phyloP scores from a whole-genome alignment of 1,140 invertebrate species.

The Fopius arisanus region DNA sequence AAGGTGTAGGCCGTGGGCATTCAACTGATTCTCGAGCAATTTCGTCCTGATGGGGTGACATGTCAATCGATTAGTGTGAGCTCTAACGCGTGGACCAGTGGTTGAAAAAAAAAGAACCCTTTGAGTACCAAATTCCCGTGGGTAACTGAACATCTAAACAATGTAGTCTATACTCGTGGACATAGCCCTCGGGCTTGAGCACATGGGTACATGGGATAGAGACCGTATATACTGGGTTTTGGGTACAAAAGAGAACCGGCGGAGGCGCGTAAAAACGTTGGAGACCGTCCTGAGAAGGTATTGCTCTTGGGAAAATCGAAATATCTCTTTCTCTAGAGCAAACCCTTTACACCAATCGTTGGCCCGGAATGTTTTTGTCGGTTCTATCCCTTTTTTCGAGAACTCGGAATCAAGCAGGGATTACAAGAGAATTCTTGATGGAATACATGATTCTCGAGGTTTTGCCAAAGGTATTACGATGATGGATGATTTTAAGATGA shows the following conservation, averaged over 20 bases:
- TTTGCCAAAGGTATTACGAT: too few relatives aligned
- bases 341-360: not conserved
- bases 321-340: not conserved
- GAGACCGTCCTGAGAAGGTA: not conserved
- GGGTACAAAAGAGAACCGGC: not conserved
- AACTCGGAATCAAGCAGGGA: not conserved
- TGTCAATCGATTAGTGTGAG: not conserved
- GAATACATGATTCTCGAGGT: too few relatives aligned
- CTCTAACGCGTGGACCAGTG: not conserved
- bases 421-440: too few relatives aligned
- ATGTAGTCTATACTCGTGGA: not conserved
- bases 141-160: slow-evolving; percentile 3
- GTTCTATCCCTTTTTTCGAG: not conserved
- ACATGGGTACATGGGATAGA: not conserved
- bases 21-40: not conserved
- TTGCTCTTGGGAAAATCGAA: slow-evolving; percentile 9
- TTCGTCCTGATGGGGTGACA: not conserved
- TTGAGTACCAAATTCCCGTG: not conserved
- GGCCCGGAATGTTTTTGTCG: not conserved
- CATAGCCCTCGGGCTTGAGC: not conserved
- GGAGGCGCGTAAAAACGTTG: not conserved
- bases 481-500: too few relatives aligned
- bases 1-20: not conserved
- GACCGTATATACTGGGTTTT: not conserved
- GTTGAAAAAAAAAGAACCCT: not conserved